Conservation (phyloP, 2,113 vertebrate species). For the Symphodus melops region DNA sequence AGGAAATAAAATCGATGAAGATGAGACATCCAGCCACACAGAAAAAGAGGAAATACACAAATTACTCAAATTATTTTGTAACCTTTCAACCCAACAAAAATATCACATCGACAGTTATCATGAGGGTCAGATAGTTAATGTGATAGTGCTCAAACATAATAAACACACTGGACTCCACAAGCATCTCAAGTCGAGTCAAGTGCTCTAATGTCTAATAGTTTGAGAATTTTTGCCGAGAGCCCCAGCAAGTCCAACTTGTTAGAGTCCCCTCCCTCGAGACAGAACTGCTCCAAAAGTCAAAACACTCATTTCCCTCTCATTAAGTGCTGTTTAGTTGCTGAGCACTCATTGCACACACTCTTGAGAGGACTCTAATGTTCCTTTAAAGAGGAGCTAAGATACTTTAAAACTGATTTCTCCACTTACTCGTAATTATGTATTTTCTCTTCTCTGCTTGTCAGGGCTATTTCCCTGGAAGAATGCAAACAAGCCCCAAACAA, state of each 20-base stretch:
- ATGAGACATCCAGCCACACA: too few species aligned
- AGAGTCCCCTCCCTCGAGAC: conserved; percentile 13
- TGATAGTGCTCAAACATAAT: conserved; percentile 10
- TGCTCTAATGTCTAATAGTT: background rate
- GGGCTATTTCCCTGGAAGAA: conserved; percentile 4
- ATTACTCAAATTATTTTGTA: background rate
- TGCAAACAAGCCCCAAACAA: conserved; percentile 28
- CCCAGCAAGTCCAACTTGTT: conserved; percentile 17
- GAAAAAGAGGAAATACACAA: background rate
- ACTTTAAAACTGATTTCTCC: conserved; percentile 29
- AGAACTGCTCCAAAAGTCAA: conserved; percentile 34
- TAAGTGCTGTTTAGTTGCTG: conserved; percentile 42
- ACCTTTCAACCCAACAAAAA: background rate
- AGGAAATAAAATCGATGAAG: too few species aligned
- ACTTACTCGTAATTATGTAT: conserved; percentile 34
- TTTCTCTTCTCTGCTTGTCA: conserved; percentile 8
- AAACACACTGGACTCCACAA: background rate
- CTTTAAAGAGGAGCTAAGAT: conserved; percentile 6
- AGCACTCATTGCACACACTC: conserved; percentile 10
- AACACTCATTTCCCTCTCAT: conserved; percentile 46
- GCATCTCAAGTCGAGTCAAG: background rate
- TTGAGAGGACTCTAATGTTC: conserved; percentile 35
- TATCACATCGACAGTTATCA: background rate
- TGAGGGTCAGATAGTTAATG: conserved; percentile 7
- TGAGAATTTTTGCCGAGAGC: conserved; percentile 1